Percentiles rank a stretch among this genome's conserved stretches.
phyloP scores from a whole-genome alignment of 2,797 vertebrate genomes.

The Syngnathus rostellatus region DNA sequence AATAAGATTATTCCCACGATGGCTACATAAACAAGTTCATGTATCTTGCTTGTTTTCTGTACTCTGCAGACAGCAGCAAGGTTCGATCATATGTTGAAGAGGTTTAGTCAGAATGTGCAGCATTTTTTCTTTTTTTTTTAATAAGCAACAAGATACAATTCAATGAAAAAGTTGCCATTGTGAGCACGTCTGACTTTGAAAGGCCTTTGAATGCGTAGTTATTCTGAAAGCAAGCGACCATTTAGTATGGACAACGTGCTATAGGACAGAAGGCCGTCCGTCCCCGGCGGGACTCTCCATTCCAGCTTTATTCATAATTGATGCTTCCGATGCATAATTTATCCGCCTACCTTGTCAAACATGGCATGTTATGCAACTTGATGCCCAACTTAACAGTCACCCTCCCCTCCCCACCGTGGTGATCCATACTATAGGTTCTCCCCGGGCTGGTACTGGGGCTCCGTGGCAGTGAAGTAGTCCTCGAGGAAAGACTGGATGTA shows the following conservation, averaged over 20 bases:
- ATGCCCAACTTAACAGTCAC: not conserved
- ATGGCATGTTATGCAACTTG: slow-evolving; percentile 5
- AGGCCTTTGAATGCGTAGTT: not conserved
- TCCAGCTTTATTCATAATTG: slow-evolving; percentile 29
- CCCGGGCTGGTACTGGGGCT: slow-evolving; percentile 94
- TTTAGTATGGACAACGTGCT: not conserved
- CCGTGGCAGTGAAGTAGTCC: slow-evolving; percentile 96
- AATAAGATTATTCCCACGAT: slow-evolving; percentile 3
- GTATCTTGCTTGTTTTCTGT: no score
- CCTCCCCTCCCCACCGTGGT: not conserved
- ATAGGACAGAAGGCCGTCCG: not conserved
- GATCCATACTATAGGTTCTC: slow-evolving; percentile 80
- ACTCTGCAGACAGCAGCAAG: slow-evolving; percentile 4
- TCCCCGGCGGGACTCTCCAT: slow-evolving; percentile 9
- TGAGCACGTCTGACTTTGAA: not conserved
- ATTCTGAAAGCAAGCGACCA: not conserved
- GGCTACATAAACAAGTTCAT: slow-evolving; percentile 7
- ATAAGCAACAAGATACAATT: not conserved
- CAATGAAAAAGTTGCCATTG: not conserved
- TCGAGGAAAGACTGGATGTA: slow-evolving; percentile 95
- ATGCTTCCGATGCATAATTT: slow-evolving; percentile 31
- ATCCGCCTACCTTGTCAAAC: slow-evolving; percentile 21
- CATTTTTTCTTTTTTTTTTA: not conserved
- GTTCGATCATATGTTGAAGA: slow-evolving; percentile 24
- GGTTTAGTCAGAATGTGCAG: not conserved